Percentiles rank a stretch among this genome's conserved stretches.
phyloP scores from a whole-genome alignment of 2,888 invertebrate genomes.

The Xestoiulus laeticollis region DNA sequence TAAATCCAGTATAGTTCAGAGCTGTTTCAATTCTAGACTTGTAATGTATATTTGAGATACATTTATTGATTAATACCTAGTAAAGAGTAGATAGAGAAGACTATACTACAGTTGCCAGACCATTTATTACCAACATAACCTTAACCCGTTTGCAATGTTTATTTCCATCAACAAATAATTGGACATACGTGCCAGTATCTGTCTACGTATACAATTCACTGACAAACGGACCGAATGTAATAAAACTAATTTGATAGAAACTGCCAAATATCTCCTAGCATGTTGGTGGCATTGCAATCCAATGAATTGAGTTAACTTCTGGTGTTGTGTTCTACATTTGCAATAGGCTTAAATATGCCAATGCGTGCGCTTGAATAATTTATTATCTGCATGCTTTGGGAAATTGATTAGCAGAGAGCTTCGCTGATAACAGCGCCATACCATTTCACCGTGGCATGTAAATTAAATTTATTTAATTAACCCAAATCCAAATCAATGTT shows the following conservation, averaged over 20 bases:
- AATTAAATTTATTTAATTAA: background rate
- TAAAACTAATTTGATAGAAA: conserved; percentile 18
- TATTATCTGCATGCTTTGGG: background rate
- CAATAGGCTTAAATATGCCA: background rate
- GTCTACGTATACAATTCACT: background rate
- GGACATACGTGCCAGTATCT: background rate
- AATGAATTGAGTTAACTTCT: background rate
- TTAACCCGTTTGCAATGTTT: conserved; percentile 18
- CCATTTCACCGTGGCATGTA: background rate
- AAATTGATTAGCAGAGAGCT: background rate
- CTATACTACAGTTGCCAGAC: background rate
- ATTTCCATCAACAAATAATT: background rate
- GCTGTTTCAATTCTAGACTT: background rate
- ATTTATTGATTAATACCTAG: background rate
- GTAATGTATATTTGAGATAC: background rate
- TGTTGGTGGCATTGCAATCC: background rate
- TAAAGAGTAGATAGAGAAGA: background rate
- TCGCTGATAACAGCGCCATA: background rate
- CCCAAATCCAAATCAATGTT: conserved; percentile 10
- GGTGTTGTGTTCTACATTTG: background rate
- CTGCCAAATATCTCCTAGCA: background rate
- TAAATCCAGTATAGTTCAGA: too few relatives aligned
- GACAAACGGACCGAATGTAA: background rate
- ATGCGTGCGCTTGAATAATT: background rate
- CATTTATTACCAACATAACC: conserved; percentile 9